Conservation (phyloP, 2,113 vertebrate species). For the Glareola pratincola region DNA sequence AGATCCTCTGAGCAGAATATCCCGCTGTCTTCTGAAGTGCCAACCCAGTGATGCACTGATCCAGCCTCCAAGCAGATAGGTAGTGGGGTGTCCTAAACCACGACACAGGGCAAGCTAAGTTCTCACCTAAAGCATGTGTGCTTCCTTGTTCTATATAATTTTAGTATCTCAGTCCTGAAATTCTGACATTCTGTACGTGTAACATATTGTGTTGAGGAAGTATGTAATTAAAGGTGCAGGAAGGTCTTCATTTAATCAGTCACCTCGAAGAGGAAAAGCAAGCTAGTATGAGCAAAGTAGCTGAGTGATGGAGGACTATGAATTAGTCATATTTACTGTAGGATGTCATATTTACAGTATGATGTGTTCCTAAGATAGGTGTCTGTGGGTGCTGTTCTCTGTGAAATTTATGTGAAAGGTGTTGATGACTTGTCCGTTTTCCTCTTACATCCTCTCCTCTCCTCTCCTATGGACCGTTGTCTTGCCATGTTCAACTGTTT, state of each 20-base stretch:
- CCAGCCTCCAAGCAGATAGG: background rate
- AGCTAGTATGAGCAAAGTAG: background rate
- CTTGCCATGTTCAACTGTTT: background rate
- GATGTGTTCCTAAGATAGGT: conserved; percentile 19
- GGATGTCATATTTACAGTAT: conserved; percentile 18
- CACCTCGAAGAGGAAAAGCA: background rate
- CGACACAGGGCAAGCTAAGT: background rate
- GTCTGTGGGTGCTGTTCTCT: background rate
- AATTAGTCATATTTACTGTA: conserved; percentile 54
- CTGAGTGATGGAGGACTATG: background rate
- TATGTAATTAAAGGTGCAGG: background rate
- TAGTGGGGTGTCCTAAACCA: too few species aligned
- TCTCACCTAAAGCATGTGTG: background rate
- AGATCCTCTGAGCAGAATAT: background rate
- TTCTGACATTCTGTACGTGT: background rate
- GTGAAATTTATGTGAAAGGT: conserved; percentile 26
- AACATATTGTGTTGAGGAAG: background rate
- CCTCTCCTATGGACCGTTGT: background rate
- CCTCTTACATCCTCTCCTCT: background rate
- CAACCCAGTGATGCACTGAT: background rate
- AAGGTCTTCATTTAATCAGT: conserved; percentile 18
- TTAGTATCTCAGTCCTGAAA: background rate
- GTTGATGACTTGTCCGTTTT: background rate
- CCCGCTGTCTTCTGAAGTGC: background rate
- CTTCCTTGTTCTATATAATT: background rate